Evolutionary conservation across 2,797 vertebrate genomes (phyloP).

Genomic region (Coregonus ussuriensis): DNA sequence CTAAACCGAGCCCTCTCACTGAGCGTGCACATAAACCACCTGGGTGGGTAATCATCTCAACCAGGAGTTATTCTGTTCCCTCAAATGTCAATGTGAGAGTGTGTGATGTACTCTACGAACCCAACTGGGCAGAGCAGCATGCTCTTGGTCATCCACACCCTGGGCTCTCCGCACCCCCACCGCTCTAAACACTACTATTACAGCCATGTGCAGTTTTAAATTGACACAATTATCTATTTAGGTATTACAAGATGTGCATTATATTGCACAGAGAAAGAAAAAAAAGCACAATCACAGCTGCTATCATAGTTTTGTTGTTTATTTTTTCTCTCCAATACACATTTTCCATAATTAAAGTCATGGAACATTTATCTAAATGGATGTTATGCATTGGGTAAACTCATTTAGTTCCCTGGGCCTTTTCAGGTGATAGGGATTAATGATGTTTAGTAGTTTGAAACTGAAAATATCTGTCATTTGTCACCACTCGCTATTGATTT

Average conservation of each 20-base stretch:
- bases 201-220: conserved; percentile 73
- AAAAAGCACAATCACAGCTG: conserved; percentile 55
- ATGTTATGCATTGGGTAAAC: conserved; percentile 78
- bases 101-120: conserved; percentile 67
- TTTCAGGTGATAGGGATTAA: conserved; percentile 82
- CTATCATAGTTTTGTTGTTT: conserved; percentile 62
- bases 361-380: conserved; percentile 80
- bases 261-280: conserved; percentile 58
- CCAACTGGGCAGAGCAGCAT: conserved; percentile 63
- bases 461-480: conserved; percentile 80
- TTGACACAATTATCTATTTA: conserved; percentile 81
- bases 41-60: conserved; percentile 74
- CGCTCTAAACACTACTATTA: conserved; percentile 75
- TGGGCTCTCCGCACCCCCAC: conserved; percentile 65
- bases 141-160: conserved; percentile 74
- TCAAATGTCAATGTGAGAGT: conserved; percentile 70
- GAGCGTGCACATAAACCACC: conserved; percentile 69
- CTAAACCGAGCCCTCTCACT: conserved; percentile 53
- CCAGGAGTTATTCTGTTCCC: conserved; percentile 67
- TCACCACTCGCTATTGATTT: conserved; percentile 76
- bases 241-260: conserved; percentile 72
- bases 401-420: conserved; percentile 78
- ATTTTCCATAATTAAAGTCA: conserved; percentile 74
- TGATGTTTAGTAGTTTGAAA: conserved; percentile 81
- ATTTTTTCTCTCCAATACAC: conserved; percentile 52